These are phyloP conservation scores for Platichthys flesus DNA, from an alignment of 2,113 vertebrate species.

Conservation along the genomic window DNA sequence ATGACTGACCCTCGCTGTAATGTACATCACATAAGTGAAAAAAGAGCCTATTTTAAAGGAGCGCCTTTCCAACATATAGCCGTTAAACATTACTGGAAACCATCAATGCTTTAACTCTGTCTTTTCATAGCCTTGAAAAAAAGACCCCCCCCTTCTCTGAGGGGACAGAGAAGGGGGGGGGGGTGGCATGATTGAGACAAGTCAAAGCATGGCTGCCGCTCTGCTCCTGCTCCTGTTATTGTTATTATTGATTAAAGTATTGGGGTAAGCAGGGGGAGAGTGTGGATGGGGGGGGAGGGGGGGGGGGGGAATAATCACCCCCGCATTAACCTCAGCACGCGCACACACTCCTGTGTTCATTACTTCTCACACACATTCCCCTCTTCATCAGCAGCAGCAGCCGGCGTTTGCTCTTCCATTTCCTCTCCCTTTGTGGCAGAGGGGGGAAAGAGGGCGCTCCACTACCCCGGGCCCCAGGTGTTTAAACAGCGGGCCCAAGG, in stretches of 20 bases:
- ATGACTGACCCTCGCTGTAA: constrained; percentile 74
- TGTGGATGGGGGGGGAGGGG: not conserved
- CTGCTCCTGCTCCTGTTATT: not conserved
- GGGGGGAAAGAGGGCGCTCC: constrained; percentile 58
- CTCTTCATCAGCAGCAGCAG: constrained; percentile 25
- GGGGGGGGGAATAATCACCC: constrained; percentile 38
- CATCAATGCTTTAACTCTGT: constrained; percentile 35
- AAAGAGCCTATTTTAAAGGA: constrained; percentile 51
- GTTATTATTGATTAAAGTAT: constrained; percentile 36
- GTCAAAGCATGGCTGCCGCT: constrained; percentile 34
- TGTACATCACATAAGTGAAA: constrained; percentile 77
- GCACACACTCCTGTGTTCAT: constrained; percentile 53
- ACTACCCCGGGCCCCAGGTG: constrained; percentile 71
- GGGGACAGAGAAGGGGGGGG: not conserved
- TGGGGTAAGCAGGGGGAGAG: constrained; percentile 21
- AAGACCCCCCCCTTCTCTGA: not conserved
- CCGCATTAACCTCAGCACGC: constrained; percentile 54
- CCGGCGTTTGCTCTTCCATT: constrained; percentile 61
- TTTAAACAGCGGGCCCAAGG: constrained; percentile 82
- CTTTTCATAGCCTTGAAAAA: constrained; percentile 32
- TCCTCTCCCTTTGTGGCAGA: constrained; percentile 66
- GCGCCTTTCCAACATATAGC: constrained; percentile 56
- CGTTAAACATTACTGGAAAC: constrained; percentile 69
- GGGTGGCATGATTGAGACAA: constrained; percentile 10
- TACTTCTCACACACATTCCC: constrained; percentile 47